Percentiles rank a stretch among this genome's conserved stretches.
These are phyloP conservation scores for Heterotilapia buettikoferi DNA, from an alignment of 2,113 vertebrate genomes.

Conservation along the genomic window DNA sequence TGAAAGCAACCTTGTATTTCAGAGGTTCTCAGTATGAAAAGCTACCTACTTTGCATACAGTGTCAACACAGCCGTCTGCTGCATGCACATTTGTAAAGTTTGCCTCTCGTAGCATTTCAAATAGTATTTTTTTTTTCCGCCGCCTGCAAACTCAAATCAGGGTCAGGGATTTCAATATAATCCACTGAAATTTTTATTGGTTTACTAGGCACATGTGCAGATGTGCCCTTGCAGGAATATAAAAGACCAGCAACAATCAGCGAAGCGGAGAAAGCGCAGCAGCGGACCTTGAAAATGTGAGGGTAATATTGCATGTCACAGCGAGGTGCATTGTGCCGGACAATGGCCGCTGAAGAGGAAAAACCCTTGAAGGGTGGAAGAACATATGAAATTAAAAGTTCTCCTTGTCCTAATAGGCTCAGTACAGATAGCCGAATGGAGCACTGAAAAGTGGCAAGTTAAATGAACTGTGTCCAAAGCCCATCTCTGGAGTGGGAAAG, in stretches of 20 bases:
- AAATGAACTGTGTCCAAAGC: constrained; percentile 74
- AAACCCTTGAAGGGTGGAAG: constrained; percentile 50
- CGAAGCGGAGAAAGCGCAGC: neutral
- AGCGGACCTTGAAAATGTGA: constrained; percentile 11
- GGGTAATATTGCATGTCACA: constrained; percentile 23
- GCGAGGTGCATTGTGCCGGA: constrained; percentile 23
- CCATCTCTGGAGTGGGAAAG: constrained; percentile 64
- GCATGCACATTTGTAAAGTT: neutral
- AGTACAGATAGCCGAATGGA: constrained; percentile 45
- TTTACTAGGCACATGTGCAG: neutral
- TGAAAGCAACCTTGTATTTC: neutral
- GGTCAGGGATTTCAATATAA: constrained; percentile 7
- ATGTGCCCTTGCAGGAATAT: neutral
- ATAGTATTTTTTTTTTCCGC: neutral
- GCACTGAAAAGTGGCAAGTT: constrained; percentile 49
- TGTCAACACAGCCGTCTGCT: neutral
- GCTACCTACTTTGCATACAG: neutral
- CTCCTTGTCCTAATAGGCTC: constrained; percentile 64
- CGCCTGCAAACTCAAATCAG: neutral
- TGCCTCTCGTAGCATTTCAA: neutral
- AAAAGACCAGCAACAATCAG: neutral
- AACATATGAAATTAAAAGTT: constrained; percentile 73
- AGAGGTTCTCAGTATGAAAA: neutral
- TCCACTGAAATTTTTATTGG: neutral
- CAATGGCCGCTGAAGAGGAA: constrained; percentile 45